Evolutionary conservation across 1,140 invertebrate genomes (phyloP).

Genomic region (Bemisia tabaci): DNA sequence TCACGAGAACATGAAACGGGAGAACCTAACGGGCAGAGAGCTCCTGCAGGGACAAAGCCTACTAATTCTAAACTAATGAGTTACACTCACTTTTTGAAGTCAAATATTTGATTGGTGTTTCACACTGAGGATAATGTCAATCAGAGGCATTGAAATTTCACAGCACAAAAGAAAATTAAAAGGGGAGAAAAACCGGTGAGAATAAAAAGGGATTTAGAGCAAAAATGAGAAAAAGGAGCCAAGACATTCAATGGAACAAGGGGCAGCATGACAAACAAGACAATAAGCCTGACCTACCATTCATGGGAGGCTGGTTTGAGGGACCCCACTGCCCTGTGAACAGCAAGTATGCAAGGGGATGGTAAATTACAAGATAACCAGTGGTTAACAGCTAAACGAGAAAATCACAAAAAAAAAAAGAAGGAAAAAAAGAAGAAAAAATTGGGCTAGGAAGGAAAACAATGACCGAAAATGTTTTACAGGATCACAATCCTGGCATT

Average conservation of each 20-base stretch:
- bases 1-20: too few species aligned
- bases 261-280: slow-evolving; percentile 6
- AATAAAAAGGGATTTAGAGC: not conserved
- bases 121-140: too few species aligned
- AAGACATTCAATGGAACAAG: not conserved
- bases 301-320: slow-evolving; percentile 27
- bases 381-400: slow-evolving; percentile 2
- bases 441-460: too few species aligned
- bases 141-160: too few species aligned
- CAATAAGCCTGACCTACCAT: slow-evolving; percentile 9
- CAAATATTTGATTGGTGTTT: too few species aligned
- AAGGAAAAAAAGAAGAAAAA: not conserved
- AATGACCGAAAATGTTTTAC: too few species aligned
- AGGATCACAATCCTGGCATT: too few species aligned
- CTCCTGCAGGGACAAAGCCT: too few species aligned
- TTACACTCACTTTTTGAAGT: too few species aligned
- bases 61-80: too few species aligned
- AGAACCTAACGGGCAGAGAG: too few species aligned
- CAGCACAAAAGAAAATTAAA: too few species aligned
- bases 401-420: not conserved
- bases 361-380: slow-evolving; percentile 12
- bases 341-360: not conserved
- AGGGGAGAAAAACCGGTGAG: not conserved
- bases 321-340: slow-evolving; percentile 24
- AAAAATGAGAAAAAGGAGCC: not conserved